These are phyloP conservation scores for Triplophysa siluroides DNA, from an alignment of 2,113 vertebrate genomes.

Conservation along the genomic window DNA sequence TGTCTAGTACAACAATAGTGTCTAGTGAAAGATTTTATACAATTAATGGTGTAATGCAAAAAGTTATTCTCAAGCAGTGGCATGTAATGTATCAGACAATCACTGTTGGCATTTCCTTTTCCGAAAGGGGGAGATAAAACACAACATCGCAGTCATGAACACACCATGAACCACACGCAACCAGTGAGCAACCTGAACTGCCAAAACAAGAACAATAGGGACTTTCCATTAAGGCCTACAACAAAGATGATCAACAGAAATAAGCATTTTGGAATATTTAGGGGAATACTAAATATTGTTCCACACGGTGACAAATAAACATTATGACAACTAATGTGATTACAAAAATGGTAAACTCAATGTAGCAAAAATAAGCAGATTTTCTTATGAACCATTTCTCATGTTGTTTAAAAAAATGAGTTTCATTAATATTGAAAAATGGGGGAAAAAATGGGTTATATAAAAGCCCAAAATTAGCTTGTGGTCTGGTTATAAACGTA, in stretches of 20 bases:
- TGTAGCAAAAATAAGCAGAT: too few species aligned
- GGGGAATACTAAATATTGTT: not conserved
- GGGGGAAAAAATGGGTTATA: too few species aligned
- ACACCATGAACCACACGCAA: not conserved
- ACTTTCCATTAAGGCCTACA: not conserved
- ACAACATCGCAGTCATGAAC: too few species aligned
- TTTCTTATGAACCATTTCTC: too few species aligned
- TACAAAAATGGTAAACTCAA: too few species aligned
- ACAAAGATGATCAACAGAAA: not conserved
- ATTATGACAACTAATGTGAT: too few species aligned
- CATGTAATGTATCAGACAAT: not conserved
- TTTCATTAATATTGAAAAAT: too few species aligned
- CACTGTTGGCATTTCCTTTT: not conserved
- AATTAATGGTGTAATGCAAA: not conserved
- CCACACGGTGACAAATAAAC: too few species aligned
- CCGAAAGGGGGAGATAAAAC: conserved; percentile 23
- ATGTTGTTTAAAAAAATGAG: too few species aligned
- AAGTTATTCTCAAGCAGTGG: not conserved
- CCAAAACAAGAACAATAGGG: not conserved
- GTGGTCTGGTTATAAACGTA: not conserved
- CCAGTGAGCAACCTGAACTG: not conserved
- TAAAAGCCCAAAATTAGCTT: too few species aligned
- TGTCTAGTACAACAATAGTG: too few species aligned
- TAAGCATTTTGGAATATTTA: not conserved
- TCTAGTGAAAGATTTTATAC: not conserved